Base-by-base conservation (phyloP, 30 jellyfish, hydroid and myxozoan species). In the Aurelia aurita region DNA sequence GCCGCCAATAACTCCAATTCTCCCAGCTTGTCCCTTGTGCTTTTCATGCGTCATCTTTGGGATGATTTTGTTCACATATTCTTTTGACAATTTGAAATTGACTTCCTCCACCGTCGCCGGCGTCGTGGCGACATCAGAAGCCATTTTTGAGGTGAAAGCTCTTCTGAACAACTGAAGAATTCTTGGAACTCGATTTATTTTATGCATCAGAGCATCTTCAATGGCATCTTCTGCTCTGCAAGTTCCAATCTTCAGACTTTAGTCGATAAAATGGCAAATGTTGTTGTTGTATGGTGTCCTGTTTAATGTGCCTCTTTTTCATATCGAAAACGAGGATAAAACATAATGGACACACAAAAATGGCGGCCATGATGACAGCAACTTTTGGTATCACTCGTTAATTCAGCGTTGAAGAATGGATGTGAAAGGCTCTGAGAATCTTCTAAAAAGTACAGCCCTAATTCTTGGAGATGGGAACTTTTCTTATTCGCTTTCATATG, bases 381-480 rank as follows among this genome's bases (percentile, higher is more conserved):
- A 14, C 11, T 4, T 2, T 58, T 25, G 39, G 10, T 63, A 8
- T 29, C 8, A 22, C 55, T 5, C n/a, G n/a, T 44, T 27, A n/a
- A 20, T 28, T 68, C 80, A 68, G 61, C 46, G 10, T 34, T 34
- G 35, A 32, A 35, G 12, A 19, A 39, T 29, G 49, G 49, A 18
- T 64, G 58, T 29, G 0, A 32, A 15, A 68, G 13, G 15, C 51
- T 39, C 15, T 39, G 51, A 39, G 51, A 39, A 39, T 39, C 15
- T 14, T 39, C 51, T 16, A 22, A 25, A 69, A 21, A 62, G 27
- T 0, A 3, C 11, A 18, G 29, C 87, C 9, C 90, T 93, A 16
- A 72, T 93, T 57, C 94, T 93, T 59, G 98, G 98, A n/a, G 98
- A 93, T 74, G 98, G 98, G 16, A 93, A 93, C 74, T 93, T 93